Evolutionary conservation across 2,113 vertebrate genomes (phyloP).

Genomic region (Gallinago media): DNA sequence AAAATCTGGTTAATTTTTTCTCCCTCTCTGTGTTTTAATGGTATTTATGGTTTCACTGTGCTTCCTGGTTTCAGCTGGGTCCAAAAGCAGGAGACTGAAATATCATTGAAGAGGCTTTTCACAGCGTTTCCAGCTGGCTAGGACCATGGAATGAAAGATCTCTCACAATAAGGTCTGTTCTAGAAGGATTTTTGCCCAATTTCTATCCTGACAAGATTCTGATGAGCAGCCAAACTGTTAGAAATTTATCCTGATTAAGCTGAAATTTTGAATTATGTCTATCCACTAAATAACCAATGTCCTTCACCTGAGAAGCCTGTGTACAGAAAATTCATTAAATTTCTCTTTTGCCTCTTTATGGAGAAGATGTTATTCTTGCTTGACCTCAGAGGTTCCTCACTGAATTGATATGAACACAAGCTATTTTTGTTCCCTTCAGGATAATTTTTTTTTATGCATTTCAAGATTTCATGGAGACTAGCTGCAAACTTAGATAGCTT

Average conservation of each 20-base stretch:
- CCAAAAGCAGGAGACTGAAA: constrained; percentile 56
- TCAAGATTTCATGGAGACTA: background rate
- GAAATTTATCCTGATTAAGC: constrained; percentile 18
- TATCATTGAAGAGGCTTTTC: constrained; percentile 56
- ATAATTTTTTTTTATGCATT: background rate
- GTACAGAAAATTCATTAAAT: background rate
- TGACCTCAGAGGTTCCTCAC: background rate
- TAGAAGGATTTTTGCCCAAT: constrained; percentile 30
- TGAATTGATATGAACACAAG: background rate
- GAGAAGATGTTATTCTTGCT: background rate
- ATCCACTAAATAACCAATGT: background rate
- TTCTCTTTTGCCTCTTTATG: background rate
- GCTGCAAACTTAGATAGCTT: background rate
- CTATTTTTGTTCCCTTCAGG: background rate
- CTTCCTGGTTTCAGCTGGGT: constrained; percentile 57
- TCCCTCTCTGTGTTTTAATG: constrained; percentile 41
- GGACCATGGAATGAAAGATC: constrained; percentile 19
- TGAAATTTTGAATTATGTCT: background rate
- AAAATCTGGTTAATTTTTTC: constrained; percentile 65
- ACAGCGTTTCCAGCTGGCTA: constrained; percentile 60
- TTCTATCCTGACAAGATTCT: constrained; percentile 23
- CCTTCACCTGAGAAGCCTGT: background rate
- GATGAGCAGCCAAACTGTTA: constrained; percentile 32
- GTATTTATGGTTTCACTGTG: constrained; percentile 3
- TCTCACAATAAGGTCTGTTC: constrained; percentile 56